phyloP scores from a whole-genome alignment of 2,888 invertebrate genomes.

The Drosophila vallismaia region DNA sequence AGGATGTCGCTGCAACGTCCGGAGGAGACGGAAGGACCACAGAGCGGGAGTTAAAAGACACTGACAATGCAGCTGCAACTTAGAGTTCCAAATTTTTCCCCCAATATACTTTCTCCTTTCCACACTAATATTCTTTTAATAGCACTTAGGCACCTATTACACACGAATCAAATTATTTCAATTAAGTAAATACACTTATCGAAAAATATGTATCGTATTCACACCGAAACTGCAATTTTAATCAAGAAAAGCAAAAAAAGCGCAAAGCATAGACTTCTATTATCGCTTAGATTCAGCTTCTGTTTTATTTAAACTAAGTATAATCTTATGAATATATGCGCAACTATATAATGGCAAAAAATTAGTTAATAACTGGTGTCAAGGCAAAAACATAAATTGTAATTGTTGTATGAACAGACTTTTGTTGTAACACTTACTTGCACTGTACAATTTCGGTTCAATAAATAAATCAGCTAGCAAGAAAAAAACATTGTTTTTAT shows the following conservation, averaged over 20 bases:
- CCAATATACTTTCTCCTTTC: conserved; percentile 41
- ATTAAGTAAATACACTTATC: conserved; percentile 54
- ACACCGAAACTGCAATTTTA: conserved; percentile 34
- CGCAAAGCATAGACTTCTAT: conserved; percentile 46
- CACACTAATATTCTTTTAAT: conserved; percentile 51
- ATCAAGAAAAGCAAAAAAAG: conserved; percentile 45
- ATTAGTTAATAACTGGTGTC: conserved; percentile 42
- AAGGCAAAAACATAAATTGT: conserved; percentile 38
- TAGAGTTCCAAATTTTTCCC: conserved; percentile 46
- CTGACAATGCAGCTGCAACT: conserved; percentile 61
- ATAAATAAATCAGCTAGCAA: conserved; percentile 67
- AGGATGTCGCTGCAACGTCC: conserved; percentile 62
- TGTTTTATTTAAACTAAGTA: conserved; percentile 52
- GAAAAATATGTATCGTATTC: conserved; percentile 41
- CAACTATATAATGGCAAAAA: conserved; percentile 44
- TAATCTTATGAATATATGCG: conserved; percentile 25
- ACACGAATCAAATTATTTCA: conserved; percentile 46
- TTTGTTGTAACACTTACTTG: conserved; percentile 51
- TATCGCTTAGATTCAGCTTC: conserved; percentile 53
- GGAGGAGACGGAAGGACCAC: conserved; percentile 13
- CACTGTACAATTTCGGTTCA: conserved; percentile 63
- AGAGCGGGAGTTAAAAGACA: conserved; percentile 28
- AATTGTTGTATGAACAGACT: conserved; percentile 41
- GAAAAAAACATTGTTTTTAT: background rate
- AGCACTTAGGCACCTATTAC: conserved; percentile 54